Conservation (phyloP, 2,113 vertebrate species). For the Corythaeola cristata region DNA sequence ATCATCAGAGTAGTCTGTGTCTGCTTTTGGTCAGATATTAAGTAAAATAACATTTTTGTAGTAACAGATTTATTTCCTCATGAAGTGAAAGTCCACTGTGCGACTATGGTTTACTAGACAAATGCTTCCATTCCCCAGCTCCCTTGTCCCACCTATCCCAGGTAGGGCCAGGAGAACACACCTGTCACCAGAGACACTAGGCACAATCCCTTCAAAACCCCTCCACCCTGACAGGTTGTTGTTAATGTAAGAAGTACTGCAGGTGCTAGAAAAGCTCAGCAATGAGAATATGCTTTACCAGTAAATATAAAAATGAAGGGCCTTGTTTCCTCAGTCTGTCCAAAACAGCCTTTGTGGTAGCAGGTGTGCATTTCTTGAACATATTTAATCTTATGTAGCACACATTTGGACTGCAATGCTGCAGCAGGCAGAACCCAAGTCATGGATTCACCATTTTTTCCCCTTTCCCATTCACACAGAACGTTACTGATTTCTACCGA, state of each 20-base stretch:
- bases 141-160: not conserved
- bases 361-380: not conserved
- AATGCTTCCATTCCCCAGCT: not conserved
- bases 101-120: not conserved
- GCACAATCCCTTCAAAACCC: not conserved
- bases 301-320: not conserved
- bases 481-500: not conserved
- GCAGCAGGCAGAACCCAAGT: not conserved
- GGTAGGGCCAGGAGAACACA: not conserved
- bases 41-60: not conserved
- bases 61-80: not conserved
- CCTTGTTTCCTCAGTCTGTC: not conserved
- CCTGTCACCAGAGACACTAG: not conserved
- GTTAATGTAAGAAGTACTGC: not conserved
- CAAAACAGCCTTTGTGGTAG: not conserved
- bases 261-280: not conserved
- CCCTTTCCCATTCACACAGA: not conserved
- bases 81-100: not conserved
- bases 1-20: not conserved
- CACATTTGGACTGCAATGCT: not conserved
- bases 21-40: not conserved
- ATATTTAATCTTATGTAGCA: not conserved
- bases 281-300: not conserved
- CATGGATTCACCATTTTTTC: not conserved
- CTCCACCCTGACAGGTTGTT: not conserved